Base-by-base conservation (phyloP, 2,888 invertebrate genomes). In the Callimorpha dominula region DNA sequence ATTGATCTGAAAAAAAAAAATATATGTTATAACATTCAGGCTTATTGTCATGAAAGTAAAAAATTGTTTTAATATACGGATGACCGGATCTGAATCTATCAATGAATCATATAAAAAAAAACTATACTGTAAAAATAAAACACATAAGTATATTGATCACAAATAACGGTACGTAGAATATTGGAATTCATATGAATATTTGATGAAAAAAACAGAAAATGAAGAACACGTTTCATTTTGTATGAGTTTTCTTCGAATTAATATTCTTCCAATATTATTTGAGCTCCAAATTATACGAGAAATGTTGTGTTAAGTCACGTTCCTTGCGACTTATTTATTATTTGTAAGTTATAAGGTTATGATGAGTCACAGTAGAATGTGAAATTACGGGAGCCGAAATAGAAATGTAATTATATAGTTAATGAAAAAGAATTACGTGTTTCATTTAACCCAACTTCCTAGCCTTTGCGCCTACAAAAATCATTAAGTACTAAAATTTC, bases 161-260 rank as follows among this genome's bases (percentile, higher is more conserved):
- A 14, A 14, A 60, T 31, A 60, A 12, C 12, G 20, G 20, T 31
- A 31, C 5, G 14, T 60, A 60, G 57, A 60, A 60, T 31, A 31
- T 60, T 12, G 20, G 31, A 60, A 60, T 20, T 4, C 60, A 31
- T 60, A 60, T 60, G 31, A 60, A 60, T 60, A 14, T 60, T 60
- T 60, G 12, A 60, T 60, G 60, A 60, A 14, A 31, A 60, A 60
- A 49, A 60, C 50, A 62, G 11, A 52, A 17, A 31, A 31, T 31
- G 31, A 31, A 42, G 4, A 67, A 50, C 31, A 50, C 11, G 15
- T 46, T 52, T 43, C 50, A 60, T 54, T 42, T 40, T 31, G 68
- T 50, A 50, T 71, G 72, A 52, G 68, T 71, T 73, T 73, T 70
- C 31, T 66, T 42, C 43, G 43, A 71, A 72, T 72, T 71, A 70